Evolutionary conservation across 2,797 vertebrate genomes (phyloP).

Genomic region (Rhadinocentrus ornatus): DNA sequence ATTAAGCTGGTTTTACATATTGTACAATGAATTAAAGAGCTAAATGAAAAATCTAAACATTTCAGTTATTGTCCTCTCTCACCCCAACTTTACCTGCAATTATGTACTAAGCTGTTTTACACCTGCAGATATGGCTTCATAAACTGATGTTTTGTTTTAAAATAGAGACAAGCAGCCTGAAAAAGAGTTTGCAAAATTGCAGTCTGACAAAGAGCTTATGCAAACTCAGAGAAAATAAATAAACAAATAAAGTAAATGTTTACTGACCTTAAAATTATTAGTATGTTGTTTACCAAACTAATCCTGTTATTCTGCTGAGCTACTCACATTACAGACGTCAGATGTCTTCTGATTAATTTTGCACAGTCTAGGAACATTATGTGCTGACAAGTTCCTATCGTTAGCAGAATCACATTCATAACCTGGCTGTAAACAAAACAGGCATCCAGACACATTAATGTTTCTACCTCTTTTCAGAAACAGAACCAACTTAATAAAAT

Average conservation of each 20-base stretch:
- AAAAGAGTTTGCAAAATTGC: neutral
- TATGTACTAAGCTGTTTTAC: neutral
- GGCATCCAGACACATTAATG: slow-evolving; percentile 24
- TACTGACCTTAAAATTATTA: slow-evolving; percentile 11
- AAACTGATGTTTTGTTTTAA: neutral
- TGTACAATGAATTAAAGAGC: neutral
- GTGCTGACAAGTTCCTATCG: slow-evolving; percentile 64
- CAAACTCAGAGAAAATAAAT: neutral
- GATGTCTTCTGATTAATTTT: slow-evolving; percentile 65
- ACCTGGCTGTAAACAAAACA: slow-evolving; percentile 53
- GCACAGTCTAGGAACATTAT: slow-evolving; percentile 70
- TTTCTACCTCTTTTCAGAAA: slow-evolving; percentile 17
- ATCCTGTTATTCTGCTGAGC: slow-evolving; percentile 42
- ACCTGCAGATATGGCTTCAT: neutral
- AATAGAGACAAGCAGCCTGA: slow-evolving; percentile 10
- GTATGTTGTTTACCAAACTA: slow-evolving; percentile 25
- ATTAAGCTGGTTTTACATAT: neutral
- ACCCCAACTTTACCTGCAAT: neutral
- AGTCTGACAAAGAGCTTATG: slow-evolving; percentile 9
- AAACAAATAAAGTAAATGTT: neutral
- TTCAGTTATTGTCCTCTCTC: neutral
- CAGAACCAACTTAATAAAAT: slow-evolving; percentile 25
- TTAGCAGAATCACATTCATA: slow-evolving; percentile 57
- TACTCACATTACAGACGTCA: slow-evolving; percentile 55
- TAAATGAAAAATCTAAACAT: neutral